Evolutionary conservation across 2,113 vertebrate species (phyloP), one percentile per base, ranked within the genome.

Genomic region (Picathartes gymnocephalus): DNA sequence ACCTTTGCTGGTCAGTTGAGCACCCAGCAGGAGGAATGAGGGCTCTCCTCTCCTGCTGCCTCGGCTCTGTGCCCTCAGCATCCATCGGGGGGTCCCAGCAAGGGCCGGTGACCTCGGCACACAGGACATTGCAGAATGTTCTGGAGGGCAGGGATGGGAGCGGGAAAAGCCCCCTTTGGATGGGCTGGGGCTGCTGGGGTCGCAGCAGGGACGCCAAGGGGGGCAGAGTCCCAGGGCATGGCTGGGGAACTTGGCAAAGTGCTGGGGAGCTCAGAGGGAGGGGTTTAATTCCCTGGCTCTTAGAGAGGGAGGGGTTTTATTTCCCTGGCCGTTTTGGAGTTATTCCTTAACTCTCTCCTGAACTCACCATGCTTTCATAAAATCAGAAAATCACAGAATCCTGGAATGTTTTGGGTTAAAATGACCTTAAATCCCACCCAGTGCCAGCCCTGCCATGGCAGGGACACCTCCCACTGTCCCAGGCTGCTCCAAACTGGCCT

Each of bases 211-310:
- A 18, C 39, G 9, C 5, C 13, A 23, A 11, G 4, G 12, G 44
- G 3, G 17, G 1, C 9, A 17, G 23, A 39, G 30, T 10, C 7
- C 14, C 30, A 6, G 0, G 0, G 1, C 13, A 5, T 0, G 2
- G 42, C 30, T 24, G 0, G 0, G 2, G 33, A 9, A 7, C 33
- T 23, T 15, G 60, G 20, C 10, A 4, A 5, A 16, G 42, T 1
- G 23, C 51, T 31, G 66, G 48, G 72, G 5, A 44, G n/a, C 33
- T 1, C 21, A 27, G 19, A 47, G 17, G 7, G 24, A 3, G 4
- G 11, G 40, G 15, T 28, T 22, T 3, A 3, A 5, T 20, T 39
- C 40, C 45, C 12, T 37, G 65, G 13, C 17, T 68, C n/a, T n/a
- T n/a, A n/a, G n/a, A 35, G 47, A 53, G 17, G 47, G 35, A 15